Base-by-base conservation (phyloP, 64 coral and sea anemone species). In the Stichodactyla helianthus region DNA sequence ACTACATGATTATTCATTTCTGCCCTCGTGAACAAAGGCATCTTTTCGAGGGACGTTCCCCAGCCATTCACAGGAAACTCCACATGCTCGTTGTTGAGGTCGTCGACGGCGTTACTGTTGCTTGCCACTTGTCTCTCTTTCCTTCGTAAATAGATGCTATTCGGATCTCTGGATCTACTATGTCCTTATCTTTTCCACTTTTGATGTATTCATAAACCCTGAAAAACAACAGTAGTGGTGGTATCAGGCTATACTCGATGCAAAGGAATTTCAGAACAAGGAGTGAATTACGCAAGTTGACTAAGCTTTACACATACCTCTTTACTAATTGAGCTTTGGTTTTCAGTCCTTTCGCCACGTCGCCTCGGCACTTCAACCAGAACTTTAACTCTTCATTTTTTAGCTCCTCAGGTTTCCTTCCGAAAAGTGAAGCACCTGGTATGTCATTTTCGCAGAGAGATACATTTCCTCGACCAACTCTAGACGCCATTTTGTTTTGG, bases 291-390 rank as follows among this genome's bases (percentile, higher is more conserved):
- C 67, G 86, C 35, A 44, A 55, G 78, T 88, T 17, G 78, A 79
- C 59, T 59, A 68, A 53, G 55, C 55, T 57, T 12, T 54, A 35
- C 16, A 89, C 53, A 89, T 53, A 82, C 26, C 78, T 23, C 61
- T 83, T 90, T 17, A 77, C 82, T 56, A 90, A 78, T 84, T 90
- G 81, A 54, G 89, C 83, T 78, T 86, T 91, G 11, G 89, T 91
- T 20, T 77, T 84, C 27, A 91, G 23, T 6, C 89, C 89, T 91
- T 91, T 86, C 6, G 64, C 62, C 13, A 54, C 28, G 74, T 91
- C 89, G 54, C 84, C 84, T 6, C 54, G 4, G 59, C 89, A 91
- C 80, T 86, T 85, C 50, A 91, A 77, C 71, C 89, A 85, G 76
- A 87, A 87, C 23, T 52, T 31, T 51, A 87, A 35, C 50, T 87